Base-by-base conservation (phyloP, 2,113 vertebrate species). In the Choloepus hoffmanni region DNA sequence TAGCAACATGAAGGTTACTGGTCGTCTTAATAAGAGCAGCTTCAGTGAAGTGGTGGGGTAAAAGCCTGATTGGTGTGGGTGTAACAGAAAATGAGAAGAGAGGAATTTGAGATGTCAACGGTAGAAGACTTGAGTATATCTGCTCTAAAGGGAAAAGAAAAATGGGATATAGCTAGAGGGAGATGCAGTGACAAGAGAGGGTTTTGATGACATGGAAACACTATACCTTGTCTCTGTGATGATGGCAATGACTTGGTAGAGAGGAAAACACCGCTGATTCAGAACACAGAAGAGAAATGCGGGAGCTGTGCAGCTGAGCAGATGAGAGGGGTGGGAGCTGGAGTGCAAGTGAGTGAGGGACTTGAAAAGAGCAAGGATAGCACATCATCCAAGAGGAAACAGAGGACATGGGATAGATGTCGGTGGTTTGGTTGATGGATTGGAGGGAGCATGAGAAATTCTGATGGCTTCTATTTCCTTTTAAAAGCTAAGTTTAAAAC, bases 401-500 rank as follows among this genome's bases (percentile, higher is more conserved):
- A 72, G 15, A 65, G 13, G 45, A 4, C 18, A 0, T 58, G 8
- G 23, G 26, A 85, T 4, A 89, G 48, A 89, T 4, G 0, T 1
- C 33, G 28, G 48, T 10, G 24, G 24, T 30, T 3, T 95, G 72
- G 82, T 15, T 36, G 33, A 86, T 48, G 18, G 30, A 74, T 0
- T 81, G 36, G 60, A 95, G 15, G 50, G 45, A 82, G 10, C 26
- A 53, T 23, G 65, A 12, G 36, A 83, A 62, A 85, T 60, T 89
- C 36, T 89, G 73, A 82, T 2, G 81, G 33, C 18, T 76, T 65
- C 95, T 83, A 73, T 77, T 91, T 95, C 36, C 84, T 53, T 92
- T 89, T 82, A 76, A 91, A 95, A 92, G 36, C 6, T 78, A 89
- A 63, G 4, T 76, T 70, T 84, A 92, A 88, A 92, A 87, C 23